Percentiles rank a stretch among this genome's conserved stretches.
Evolutionary conservation across 2,113 vertebrate species (phyloP).

Genomic region (Azemiops feae): DNA sequence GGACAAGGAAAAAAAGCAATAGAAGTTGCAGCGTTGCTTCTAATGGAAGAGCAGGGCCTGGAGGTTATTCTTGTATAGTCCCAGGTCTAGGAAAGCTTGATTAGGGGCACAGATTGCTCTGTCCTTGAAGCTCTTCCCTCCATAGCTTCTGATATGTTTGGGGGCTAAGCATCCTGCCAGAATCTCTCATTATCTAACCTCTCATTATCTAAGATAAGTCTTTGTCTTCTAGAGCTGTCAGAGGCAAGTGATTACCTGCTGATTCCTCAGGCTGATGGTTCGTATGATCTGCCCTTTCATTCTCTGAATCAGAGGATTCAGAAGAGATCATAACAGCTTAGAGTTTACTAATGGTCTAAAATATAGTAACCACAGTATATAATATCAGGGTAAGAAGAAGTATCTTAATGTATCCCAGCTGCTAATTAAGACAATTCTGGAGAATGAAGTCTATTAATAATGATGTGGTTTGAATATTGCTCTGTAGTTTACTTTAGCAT

Average conservation of each 20-base stretch:
- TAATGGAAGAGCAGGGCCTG: background rate
- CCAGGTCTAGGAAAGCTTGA: background rate
- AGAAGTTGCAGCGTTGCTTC: background rate
- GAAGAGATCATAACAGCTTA: background rate
- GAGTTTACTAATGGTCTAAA: background rate
- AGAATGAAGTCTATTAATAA: background rate
- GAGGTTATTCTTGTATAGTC: background rate
- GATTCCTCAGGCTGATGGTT: background rate
- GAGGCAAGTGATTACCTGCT: background rate
- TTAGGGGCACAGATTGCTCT: background rate
- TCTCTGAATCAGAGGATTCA: background rate
- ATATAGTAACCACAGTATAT: background rate
- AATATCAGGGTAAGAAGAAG: background rate
- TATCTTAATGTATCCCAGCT: background rate
- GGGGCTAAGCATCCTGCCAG: background rate
- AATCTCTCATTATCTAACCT: background rate
- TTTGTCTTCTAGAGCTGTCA: background rate
- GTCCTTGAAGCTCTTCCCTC: background rate
- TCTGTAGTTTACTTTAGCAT: background rate
- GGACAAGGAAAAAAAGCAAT: background rate
- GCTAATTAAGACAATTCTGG: background rate
- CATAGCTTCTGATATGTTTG: background rate
- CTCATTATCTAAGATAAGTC: background rate
- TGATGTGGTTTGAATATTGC: background rate
- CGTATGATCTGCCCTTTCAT: background rate